A percentile compares a stretch with the other conserved stretches of the same genome.
These are phyloP conservation scores for Dolichopus griseipennis DNA, from an alignment of 2,888 invertebrate species.

Conservation along the genomic window DNA sequence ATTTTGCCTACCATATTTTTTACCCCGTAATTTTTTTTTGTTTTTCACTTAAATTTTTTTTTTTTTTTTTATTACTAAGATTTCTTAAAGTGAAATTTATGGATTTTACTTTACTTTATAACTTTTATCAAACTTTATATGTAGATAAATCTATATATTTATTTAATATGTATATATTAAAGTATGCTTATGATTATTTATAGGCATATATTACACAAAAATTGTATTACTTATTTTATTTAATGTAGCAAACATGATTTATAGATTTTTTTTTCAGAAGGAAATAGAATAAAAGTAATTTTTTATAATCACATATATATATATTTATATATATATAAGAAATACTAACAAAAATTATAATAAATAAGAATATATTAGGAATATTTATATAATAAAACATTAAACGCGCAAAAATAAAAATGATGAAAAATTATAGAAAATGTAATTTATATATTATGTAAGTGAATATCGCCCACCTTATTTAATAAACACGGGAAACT, in stretches of 20 bases:
- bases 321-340: background rate
- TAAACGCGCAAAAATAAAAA: background rate
- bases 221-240: background rate
- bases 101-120: background rate
- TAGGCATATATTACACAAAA: too few species aligned
- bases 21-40: too few species aligned
- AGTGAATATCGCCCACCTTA: background rate
- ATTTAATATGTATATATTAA: background rate
- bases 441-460: background rate
- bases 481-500: background rate
- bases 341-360: background rate
- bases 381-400: too few species aligned
- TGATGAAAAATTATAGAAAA: background rate
- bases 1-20: too few species aligned
- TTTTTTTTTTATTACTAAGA: too few species aligned
- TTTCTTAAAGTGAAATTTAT: constrained; percentile 6
- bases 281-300: background rate
- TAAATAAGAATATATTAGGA: background rate
- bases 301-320: background rate
- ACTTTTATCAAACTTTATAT: background rate
- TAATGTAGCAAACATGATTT: background rate
- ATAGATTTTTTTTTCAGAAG: background rate
- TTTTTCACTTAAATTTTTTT: too few species aligned
- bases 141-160: background rate
- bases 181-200: background rate